Base-by-base conservation (phyloP, 2,888 invertebrate genomes). In the Euclidia mi region DNA sequence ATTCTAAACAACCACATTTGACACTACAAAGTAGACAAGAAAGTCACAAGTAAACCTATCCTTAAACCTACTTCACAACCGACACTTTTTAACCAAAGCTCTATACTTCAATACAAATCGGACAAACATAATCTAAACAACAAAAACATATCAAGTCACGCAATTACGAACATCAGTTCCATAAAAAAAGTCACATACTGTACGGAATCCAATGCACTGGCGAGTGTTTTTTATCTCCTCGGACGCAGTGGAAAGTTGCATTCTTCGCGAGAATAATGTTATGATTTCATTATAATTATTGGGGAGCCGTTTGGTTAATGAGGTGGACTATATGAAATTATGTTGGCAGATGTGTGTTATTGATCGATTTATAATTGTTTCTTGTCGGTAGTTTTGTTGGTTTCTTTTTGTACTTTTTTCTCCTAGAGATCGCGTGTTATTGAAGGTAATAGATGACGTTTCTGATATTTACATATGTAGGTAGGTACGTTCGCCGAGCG, bases 271-370 rank as follows among this genome's bases (percentile, higher is more conserved):
- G 78, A 76, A 78, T 63, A 65, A 71, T 55, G 67, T 50, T 59
- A 55, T 64, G 53, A 73, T 74, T 71, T 65, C 59, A 65, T 68
- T 74, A 75, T 87, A 84, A 87, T 86, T 82, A 79, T 85, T 81
- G 74, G 72, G 70, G 65, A 68, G 65, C 55, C 68, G 76, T 76
- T 78, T 79, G 65, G 56, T 52, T 82, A 81, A 82, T 84, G 74
- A 81, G 73, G 17, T 45, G 9, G 43, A 57, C 57, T 53, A 85
- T 82, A 85, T 69, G 80, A 64, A 56, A 46, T 50, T 20, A 75
- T 78, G 78, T 72, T 85, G 82, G 70, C 64, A 77, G 53, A 60
- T 46, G 44, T 62, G 57, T 68, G 56, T 70, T 74, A 80, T 81
- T 77, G 69, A 78, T 80, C 65, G 55, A n/a, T 66, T 74, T 72